Base-by-base conservation (phyloP, 2,113 vertebrate species). In the Callopanchax toddi region DNA sequence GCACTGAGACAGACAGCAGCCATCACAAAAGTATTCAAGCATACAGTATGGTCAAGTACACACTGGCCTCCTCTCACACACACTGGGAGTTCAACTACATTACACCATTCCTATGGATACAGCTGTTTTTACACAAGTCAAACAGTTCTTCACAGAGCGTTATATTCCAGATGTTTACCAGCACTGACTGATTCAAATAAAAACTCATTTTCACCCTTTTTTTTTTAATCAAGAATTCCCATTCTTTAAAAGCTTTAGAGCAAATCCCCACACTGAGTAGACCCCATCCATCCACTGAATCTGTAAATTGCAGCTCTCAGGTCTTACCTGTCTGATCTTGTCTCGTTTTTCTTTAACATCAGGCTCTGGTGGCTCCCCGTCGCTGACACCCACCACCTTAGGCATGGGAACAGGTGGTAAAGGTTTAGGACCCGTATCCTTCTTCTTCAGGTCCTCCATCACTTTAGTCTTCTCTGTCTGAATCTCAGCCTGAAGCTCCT, bases 401-500 rank as follows among this genome's bases (percentile, higher is more conserved):
- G 96, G 97, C 91, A 98, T 90, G 61, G 96, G 95, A 55, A 98
- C 95, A 0, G 92, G 93, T 1, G 96, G 97, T 75, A 98, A 87
- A 36, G 94, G 92, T 69, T 95, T 92, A 5, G 91, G 92, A 7
- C 81, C 88, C 1, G 92, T 83, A 52, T 95, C 94, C 77, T 90
- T 94, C 89, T 90, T 95, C 83, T 97, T 98, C 86, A 97, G 71
- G 63, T 97, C 94, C 87, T 97, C 94, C 23, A 84, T 79, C 64
- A 99, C 91, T 81, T 96, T 96, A 84, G 79, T 94, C 90, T 99
- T 99, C 85, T 97, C 97, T 6, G 97, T 99, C 90, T 98, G 96
- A 86, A 99, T 99, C 92, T 97, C 97, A 5, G 96, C 95, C 87
- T 88, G 90, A 73, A 98, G 94, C 84, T 97, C 96, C 77, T 97